Conservation (phyloP, 2,113 vertebrate genomes). For the rabbit (Oryctolagus cuniculus) region DNA sequence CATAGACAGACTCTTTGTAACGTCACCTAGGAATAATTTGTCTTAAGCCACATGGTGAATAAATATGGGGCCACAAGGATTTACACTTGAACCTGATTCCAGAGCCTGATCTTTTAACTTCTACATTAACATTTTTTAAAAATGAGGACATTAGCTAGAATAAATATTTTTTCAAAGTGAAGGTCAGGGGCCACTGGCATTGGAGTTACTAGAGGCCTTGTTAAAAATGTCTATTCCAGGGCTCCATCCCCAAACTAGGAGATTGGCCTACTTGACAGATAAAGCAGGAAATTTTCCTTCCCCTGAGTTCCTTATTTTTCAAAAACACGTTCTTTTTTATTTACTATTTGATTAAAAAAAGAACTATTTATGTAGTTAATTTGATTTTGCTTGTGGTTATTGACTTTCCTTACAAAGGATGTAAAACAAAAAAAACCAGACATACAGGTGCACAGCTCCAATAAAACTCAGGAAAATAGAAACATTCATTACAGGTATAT, state of each 20-base stretch:
- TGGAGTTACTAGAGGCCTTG: background rate
- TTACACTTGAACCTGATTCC: background rate
- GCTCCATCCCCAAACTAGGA: background rate
- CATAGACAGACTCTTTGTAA: no score
- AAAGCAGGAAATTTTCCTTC: background rate
- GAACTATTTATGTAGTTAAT: background rate
- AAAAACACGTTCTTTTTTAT: background rate
- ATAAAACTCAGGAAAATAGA: background rate
- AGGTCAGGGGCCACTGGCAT: background rate
- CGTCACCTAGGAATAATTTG: background rate
- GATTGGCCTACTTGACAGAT: background rate
- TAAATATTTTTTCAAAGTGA: background rate
- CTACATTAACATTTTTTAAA: background rate
- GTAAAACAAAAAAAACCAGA: background rate
- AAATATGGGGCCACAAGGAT: background rate
- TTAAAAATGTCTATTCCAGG: background rate
- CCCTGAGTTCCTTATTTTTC: background rate
- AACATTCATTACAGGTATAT: background rate
- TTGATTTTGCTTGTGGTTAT: constrained; percentile 24
- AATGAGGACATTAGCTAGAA: background rate
- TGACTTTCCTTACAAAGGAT: background rate
- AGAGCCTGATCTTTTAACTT: background rate
- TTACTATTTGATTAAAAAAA: background rate
- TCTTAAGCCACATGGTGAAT: background rate
- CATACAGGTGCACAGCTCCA: background rate